phyloP scores from a whole-genome alignment of 1,140 invertebrate species.

The Cataglyphis hispanica region DNA sequence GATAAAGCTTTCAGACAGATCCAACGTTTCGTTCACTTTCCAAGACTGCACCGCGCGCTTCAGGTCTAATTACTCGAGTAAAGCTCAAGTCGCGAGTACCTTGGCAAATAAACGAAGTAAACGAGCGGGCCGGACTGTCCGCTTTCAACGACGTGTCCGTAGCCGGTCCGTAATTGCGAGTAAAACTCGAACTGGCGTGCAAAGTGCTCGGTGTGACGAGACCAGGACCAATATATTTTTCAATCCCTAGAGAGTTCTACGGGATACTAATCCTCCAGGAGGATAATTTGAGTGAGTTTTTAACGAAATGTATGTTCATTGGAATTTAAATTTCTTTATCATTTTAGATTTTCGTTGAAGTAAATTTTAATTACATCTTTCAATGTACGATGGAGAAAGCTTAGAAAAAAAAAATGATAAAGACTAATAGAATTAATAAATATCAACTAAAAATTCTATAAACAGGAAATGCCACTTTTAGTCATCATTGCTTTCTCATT shows the following conservation, averaged over 20 bases:
- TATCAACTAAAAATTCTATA: not conserved
- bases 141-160: constrained; percentile 51
- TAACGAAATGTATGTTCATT: not conserved
- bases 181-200: constrained; percentile 58
- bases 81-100: constrained; percentile 62
- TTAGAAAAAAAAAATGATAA: not conserved
- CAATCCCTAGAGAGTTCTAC: constrained; percentile 30
- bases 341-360: not conserved
- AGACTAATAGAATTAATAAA: not conserved
- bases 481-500: not conserved
- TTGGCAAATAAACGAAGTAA: constrained; percentile 62
- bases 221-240: constrained; percentile 35
- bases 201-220: constrained; percentile 48
- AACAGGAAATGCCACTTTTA: not conserved
- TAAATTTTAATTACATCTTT: constrained; percentile 23
- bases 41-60: constrained; percentile 49
- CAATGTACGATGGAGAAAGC: not conserved
- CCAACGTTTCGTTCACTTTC: constrained; percentile 44
- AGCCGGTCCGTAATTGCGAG: constrained; percentile 54
- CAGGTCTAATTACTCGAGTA: constrained; percentile 59
- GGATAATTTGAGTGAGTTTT: constrained; percentile 19
- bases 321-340: not conserved
- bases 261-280: constrained; percentile 29
- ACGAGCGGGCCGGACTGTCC: constrained; percentile 55
- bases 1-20: constrained; percentile 16